Evolutionary conservation across 1,140 invertebrate species (phyloP), one percentile per base, ranked within the genome.

Genomic region (Drosophila littoralis): DNA sequence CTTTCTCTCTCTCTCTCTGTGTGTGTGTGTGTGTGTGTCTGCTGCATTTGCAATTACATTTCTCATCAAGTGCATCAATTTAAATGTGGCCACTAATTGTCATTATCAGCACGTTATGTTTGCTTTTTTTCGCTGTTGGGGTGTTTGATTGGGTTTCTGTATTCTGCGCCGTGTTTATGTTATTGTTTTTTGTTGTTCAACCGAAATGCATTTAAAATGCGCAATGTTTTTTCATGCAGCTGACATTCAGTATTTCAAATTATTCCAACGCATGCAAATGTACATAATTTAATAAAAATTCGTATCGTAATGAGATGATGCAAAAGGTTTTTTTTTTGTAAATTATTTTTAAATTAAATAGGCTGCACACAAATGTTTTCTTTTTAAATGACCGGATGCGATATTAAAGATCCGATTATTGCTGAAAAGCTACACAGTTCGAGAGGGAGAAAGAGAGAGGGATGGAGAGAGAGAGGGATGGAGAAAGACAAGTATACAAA

Each of bases 71-170:
- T 85, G 85, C 85, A 89, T 90, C 77, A 89, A 89, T 89, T 89
- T 89, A 89, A 89, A 89, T 89, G 85, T 85, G 85, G 85, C 85
- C 85, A 89, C 85, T 89, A 89, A 89, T 89, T 89, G 85, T 89
- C 85, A 89, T 89, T 89, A 90, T 90, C 84, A 89, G 84, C 74
- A 72, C 76, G 66, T 89, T 82, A 83, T 65, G 60, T 57, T 52
- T 76, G 54, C 60, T 48, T 12, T 51, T 69, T 17, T 52, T 28
- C 3, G 28, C 36, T 70, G 28, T 66, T 54, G 22, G 28, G 15
- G 0, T 15, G 45, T 13, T 22, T 46, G 7, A 35, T 33, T 32
- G 10, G 51, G 33, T 43, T 28, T 32, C 17, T 61, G 45, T 52
- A 52, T 46, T 54, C 13, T 28, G 28, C 64, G 61, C 46, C 22